phyloP scores from a whole-genome alignment of 1,140 invertebrate genomes.

The Calliphora vicina region DNA sequence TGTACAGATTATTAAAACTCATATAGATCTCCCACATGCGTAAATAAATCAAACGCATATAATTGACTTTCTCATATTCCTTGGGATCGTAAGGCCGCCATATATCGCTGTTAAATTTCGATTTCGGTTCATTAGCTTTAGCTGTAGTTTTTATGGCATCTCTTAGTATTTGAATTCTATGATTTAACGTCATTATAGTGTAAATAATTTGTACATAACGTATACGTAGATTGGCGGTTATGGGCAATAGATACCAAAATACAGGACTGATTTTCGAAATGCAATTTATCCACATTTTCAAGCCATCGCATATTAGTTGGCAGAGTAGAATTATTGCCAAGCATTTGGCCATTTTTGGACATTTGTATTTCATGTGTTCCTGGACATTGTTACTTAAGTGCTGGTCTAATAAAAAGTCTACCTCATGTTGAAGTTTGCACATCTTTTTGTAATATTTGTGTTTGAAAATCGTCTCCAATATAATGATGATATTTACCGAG shows the following conservation, averaged over 20 bases:
- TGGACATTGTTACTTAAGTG: not conserved
- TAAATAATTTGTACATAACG: slow-evolving; percentile 49
- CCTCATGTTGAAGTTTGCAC: not conserved
- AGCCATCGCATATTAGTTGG: not conserved
- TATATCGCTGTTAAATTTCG: slow-evolving; percentile 37
- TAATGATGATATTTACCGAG: not conserved
- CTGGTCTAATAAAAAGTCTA: not conserved
- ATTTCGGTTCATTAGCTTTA: slow-evolving; percentile 40
- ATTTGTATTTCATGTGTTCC: not conserved
- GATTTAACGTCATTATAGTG: slow-evolving; percentile 50
- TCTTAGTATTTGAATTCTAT: slow-evolving; percentile 41
- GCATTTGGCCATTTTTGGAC: not conserved
- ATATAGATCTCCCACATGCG: slow-evolving; percentile 53
- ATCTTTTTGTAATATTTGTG: not conserved
- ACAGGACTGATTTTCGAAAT: slow-evolving; percentile 42
- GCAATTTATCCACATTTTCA: slow-evolving; percentile 20
- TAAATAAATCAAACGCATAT: slow-evolving; percentile 47
- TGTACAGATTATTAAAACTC: slow-evolving; percentile 50
- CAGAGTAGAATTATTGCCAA: not conserved
- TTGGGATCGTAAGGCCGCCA: slow-evolving; percentile 51
- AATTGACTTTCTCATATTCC: slow-evolving; percentile 48
- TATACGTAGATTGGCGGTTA: slow-evolving; percentile 44
- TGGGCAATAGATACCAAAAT: slow-evolving; percentile 40
- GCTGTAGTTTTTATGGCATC: slow-evolving; percentile 38
- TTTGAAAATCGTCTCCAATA: not conserved